Conservation (phyloP, 2,888 invertebrate genomes). For the Zaprionus lineosus region DNA sequence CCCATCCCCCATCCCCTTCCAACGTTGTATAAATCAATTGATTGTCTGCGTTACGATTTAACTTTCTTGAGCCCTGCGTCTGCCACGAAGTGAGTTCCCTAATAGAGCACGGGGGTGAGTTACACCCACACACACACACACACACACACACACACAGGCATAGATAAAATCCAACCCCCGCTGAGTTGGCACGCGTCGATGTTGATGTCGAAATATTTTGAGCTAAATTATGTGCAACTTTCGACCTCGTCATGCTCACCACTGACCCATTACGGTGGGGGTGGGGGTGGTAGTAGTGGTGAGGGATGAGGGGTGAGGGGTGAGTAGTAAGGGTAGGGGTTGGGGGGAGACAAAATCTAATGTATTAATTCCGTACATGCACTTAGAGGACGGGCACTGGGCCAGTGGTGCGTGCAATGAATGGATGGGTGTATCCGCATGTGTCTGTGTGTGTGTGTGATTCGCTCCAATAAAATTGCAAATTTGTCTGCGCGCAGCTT, state of each 20-base stretch:
- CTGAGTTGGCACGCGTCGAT: conserved; percentile 60
- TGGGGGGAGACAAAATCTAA: no score
- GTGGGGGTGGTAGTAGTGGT: conserved; percentile 30
- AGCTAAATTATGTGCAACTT: conserved; percentile 68
- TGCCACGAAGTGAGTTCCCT: conserved; percentile 12
- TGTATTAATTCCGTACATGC: conserved; percentile 69
- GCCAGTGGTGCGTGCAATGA: not conserved
- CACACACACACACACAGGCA: not conserved
- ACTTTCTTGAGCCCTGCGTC: conserved; percentile 49
- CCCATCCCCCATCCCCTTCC: not conserved
- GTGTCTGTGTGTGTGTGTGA: conserved; percentile 1
- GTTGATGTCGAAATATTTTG: conserved; percentile 50
- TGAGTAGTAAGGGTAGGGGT: no score
- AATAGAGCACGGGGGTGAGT: conserved; percentile 20
- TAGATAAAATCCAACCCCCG: conserved; percentile 24
- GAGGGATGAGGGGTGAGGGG: no score
- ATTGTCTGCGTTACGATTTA: conserved; percentile 64
- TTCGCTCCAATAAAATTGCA: conserved; percentile 69
- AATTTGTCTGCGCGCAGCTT: conserved; percentile 54
- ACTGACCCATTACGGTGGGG: conserved; percentile 34
- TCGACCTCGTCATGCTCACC: conserved; percentile 64
- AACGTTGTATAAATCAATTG: conserved; percentile 70
- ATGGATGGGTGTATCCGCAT: no score
- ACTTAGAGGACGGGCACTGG: conserved; percentile 11
- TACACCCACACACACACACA: not conserved